Evolutionary conservation across 1,140 invertebrate species (phyloP).

Genomic region (Orchesella cincta): DNA sequence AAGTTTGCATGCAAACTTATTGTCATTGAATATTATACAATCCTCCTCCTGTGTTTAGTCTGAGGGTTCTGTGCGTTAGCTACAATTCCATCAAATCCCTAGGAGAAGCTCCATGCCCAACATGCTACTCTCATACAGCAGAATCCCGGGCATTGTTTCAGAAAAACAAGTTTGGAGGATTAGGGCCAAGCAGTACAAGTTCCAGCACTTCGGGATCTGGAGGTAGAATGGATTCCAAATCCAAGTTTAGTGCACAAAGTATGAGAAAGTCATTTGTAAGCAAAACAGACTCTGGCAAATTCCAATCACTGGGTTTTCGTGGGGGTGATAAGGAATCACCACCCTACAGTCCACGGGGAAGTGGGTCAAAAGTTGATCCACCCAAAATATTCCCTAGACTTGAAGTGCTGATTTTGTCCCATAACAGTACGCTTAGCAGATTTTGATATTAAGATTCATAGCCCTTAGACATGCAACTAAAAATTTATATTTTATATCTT

Average conservation of each 20-base stretch:
- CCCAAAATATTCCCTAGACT: slow-evolving; percentile 37
- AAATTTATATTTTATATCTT: no score
- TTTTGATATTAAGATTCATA: no score
- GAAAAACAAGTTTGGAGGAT: background rate
- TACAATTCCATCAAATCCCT: slow-evolving; percentile 37
- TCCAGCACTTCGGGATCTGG: no score
- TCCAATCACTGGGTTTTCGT: no score
- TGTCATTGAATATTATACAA: background rate
- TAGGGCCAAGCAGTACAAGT: no score
- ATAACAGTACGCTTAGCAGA: slow-evolving; percentile 45
- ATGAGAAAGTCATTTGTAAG: slow-evolving; percentile 5
- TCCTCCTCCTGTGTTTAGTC: no score
- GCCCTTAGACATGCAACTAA: no score
- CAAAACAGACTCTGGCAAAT: background rate
- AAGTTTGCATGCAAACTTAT: background rate
- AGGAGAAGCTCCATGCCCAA: slow-evolving; percentile 36
- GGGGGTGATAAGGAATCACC: slow-evolving; percentile 11
- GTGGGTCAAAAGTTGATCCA: background rate
- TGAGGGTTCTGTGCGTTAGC: slow-evolving; percentile 43
- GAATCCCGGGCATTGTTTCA: slow-evolving; percentile 20
- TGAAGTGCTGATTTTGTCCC: slow-evolving; percentile 44
- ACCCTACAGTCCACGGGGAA: slow-evolving; percentile 1
- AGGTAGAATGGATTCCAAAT: no score
- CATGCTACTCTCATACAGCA: slow-evolving; percentile 37
- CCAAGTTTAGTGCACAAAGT: background rate